Conservation (phyloP, 2,797 vertebrate species). For the Buceros bicornis region DNA sequence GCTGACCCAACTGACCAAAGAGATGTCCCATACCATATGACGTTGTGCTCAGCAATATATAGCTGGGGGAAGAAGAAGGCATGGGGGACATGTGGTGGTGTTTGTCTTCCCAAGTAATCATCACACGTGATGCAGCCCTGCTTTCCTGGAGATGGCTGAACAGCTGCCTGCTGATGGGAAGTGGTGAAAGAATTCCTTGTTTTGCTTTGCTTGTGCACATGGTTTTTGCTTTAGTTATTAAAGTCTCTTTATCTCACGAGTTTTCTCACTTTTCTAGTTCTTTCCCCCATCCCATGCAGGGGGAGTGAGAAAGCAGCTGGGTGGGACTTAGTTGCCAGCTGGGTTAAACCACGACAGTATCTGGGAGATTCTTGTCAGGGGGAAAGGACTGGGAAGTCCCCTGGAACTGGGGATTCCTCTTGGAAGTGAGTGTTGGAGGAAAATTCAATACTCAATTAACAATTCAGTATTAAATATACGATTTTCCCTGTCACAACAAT, state of each 20-base stretch:
- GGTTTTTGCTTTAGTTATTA: neutral
- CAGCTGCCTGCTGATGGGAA: neutral
- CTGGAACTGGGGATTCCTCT: too few species aligned
- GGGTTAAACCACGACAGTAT: neutral
- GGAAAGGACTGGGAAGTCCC: neutral
- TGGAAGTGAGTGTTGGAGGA: conserved; percentile 17
- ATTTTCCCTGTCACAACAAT: neutral
- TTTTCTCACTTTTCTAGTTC: neutral
- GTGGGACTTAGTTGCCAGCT: neutral
- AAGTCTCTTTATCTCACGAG: neutral
- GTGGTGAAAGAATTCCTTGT: neutral
- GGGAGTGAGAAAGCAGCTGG: neutral
- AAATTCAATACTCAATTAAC: neutral
- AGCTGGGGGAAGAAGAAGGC: neutral
- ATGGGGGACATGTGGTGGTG: neutral
- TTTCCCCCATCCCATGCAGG: neutral
- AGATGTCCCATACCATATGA: too few species aligned
- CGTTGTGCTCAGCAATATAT: neutral
- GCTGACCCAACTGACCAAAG: neutral
- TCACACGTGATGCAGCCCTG: neutral
- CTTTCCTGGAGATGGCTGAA: neutral
- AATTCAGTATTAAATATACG: neutral
- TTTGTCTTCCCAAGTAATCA: neutral
- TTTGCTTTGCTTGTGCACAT: neutral
- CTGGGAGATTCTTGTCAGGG: neutral